phyloP scores from a whole-genome alignment of 2,797 vertebrate genomes.

The Selene dorsalis region DNA sequence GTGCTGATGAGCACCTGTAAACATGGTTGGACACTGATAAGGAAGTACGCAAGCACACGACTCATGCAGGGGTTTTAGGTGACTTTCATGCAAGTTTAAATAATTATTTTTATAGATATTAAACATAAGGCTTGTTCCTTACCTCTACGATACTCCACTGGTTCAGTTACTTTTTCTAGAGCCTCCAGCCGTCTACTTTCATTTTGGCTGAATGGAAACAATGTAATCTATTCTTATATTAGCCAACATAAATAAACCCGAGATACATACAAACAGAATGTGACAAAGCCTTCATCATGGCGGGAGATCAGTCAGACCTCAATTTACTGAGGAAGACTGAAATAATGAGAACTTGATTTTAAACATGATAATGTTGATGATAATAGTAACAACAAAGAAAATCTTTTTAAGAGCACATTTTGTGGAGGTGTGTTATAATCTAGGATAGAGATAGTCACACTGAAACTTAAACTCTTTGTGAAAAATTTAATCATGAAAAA shows the following conservation, averaged over 20 bases:
- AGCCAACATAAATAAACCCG: neutral
- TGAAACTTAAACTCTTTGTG: neutral
- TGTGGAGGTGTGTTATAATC: neutral
- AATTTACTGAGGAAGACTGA: neutral
- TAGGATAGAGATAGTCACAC: too few species aligned
- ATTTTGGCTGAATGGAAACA: neutral
- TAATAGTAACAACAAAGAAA: neutral
- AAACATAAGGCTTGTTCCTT: neutral
- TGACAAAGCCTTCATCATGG: neutral
- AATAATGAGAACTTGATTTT: neutral
- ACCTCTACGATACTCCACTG: neutral
- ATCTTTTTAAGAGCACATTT: too few species aligned
- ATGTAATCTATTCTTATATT: neutral
- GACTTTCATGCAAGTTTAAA: neutral
- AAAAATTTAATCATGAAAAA: neutral
- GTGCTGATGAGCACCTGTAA: neutral
- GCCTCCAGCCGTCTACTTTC: neutral
- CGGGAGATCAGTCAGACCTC: neutral
- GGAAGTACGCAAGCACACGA: slow-evolving; percentile 2
- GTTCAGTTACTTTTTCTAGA: neutral
- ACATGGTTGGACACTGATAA: slow-evolving; percentile 17
- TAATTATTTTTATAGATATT: neutral
- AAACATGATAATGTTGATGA: neutral
- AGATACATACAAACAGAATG: neutral
- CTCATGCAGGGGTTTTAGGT: neutral